Conservation (phyloP, 1,140 invertebrate species). For the Heliconius eleuchia region DNA sequence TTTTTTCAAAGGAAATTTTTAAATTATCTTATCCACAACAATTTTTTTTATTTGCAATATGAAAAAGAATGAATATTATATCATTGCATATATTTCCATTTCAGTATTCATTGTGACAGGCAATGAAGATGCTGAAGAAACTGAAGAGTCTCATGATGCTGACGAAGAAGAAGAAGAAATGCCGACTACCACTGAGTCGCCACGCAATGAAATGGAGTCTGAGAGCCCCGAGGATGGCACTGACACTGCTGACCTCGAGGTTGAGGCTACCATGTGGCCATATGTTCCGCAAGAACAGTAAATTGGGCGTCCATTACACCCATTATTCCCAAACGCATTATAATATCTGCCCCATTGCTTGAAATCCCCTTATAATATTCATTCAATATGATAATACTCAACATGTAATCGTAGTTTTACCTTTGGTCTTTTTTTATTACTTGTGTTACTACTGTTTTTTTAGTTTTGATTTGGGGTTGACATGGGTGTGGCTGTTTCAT, state of each 20-base stretch:
- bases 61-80: background rate
- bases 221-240: slow-evolving; percentile 30
- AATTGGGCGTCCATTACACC: background rate
- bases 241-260: slow-evolving; percentile 28
- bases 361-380: background rate
- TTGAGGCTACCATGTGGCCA: slow-evolving; percentile 32
- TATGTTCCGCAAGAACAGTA: slow-evolving; percentile 22
- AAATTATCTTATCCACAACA: no score
- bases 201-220: slow-evolving; percentile 21
- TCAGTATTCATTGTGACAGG: slow-evolving; percentile 34
- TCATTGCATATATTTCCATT: background rate
- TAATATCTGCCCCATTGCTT: background rate
- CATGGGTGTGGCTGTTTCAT: background rate
- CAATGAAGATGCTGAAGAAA: slow-evolving; percentile 36
- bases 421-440: background rate
- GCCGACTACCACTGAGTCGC: slow-evolving; percentile 30
- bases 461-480: background rate
- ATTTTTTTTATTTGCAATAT: no score
- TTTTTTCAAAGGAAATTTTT: no score
- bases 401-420: background rate
- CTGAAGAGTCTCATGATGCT: slow-evolving; percentile 35
- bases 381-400: slow-evolving; percentile 10
- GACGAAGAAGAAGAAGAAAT: slow-evolving; percentile 37
- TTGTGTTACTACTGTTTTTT: background rate
- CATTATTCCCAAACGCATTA: background rate